Base-by-base conservation (phyloP, 2,113 vertebrate genomes). In the Anas platyrhynchos region DNA sequence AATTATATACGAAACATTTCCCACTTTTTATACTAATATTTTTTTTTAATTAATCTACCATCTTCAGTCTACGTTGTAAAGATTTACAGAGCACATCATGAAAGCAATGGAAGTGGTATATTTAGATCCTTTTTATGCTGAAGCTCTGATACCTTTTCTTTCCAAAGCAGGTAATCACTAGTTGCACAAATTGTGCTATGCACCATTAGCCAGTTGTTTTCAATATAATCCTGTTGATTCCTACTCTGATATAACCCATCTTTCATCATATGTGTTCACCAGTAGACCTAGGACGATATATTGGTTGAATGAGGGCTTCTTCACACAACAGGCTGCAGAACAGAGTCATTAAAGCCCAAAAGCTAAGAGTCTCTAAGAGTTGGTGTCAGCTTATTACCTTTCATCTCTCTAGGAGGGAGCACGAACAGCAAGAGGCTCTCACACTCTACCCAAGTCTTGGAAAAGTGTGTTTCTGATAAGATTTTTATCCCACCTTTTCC, bases 81-180 rank as follows among this genome's bases (percentile, higher is more conserved):
- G 27, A 46, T 59, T 38, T 43, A 29, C 20, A 50, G 48, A n/a
- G 5, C 7, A 3, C 5, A 32, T 82, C 48, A 59, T 73, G n/a
- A 93, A 90, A 91, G 9, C 48, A 62, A 44, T 26, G 11, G 0
- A 75, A 82, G 9, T 32, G 5, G 15, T 36, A 8, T 81, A 44
- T 54, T 88, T 72, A 84, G 41, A 75, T 65, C 4, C 5, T 10
- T 79, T 83, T 71, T 23, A 44, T 34, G 7, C 4, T 68, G 43
- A 88, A 80, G 32, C 3, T 46, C 22, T 80, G 71, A 71, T 44
- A 67, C 0, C 5, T 84, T 80, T 54, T 76, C 6, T 44, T 88
- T 75, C 38, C 54, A 87, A 94, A 73, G 14, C 61, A 88, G 71
- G 36, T 62, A 82, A 86, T 73, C 44, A 63, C n/a, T 66, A 59